phyloP scores from a whole-genome alignment of 2,113 vertebrate genomes.

The Tachuris rubrigastra region DNA sequence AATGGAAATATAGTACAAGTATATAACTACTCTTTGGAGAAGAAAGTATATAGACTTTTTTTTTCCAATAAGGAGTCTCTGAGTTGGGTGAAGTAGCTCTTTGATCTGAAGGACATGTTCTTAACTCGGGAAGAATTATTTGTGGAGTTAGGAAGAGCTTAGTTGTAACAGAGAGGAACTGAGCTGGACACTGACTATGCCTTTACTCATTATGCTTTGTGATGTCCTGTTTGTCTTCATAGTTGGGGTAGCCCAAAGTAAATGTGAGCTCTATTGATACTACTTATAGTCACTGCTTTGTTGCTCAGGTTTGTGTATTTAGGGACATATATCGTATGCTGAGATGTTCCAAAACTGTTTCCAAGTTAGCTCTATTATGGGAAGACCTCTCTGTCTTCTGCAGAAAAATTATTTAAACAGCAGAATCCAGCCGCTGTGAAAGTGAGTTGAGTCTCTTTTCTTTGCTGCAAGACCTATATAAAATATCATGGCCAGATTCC shows the following conservation, averaged over 20 bases:
- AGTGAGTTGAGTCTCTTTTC: neutral
- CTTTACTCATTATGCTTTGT: neutral
- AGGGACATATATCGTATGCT: neutral
- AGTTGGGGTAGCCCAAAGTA: neutral
- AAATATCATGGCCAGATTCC: neutral
- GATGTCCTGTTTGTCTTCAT: neutral
- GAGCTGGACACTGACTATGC: neutral
- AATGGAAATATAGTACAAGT: neutral
- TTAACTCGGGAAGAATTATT: neutral
- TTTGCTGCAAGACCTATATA: neutral
- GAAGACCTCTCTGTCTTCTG: neutral
- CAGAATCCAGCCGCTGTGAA: neutral
- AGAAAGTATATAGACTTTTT: neutral
- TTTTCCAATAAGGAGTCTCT: neutral
- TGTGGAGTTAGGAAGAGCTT: neutral
- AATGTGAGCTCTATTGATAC: neutral
- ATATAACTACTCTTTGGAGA: neutral
- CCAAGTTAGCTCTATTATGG: neutral
- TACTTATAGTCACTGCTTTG: neutral
- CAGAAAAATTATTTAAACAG: neutral
- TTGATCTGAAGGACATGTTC: neutral
- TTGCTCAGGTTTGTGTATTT: neutral
- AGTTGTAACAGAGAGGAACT: neutral
- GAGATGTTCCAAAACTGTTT: neutral
- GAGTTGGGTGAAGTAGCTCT: neutral